Evolutionary conservation across 1,140 invertebrate species (phyloP).

Genomic region (Oncopodura yosiiana): DNA sequence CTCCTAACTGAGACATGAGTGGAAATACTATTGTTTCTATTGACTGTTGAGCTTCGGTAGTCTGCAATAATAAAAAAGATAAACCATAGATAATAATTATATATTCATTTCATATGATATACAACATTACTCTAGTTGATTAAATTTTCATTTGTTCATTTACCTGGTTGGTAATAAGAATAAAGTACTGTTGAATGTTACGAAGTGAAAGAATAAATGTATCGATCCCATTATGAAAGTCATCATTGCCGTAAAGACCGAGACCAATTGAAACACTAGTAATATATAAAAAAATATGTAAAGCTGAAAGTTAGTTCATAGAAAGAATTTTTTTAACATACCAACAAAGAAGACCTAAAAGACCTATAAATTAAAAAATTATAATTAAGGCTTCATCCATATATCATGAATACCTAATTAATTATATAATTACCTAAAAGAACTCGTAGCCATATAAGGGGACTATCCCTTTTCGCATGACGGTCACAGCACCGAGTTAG

Average conservation of each 20-base stretch:
- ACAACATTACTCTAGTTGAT: not conserved
- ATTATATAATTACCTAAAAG: constrained; percentile 67
- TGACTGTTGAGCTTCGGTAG: constrained; percentile 12
- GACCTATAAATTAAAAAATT: constrained; percentile 7
- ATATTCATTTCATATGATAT: no score
- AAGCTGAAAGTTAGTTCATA: not conserved
- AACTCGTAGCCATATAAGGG: constrained; percentile 73
- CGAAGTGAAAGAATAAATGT: constrained; percentile 65
- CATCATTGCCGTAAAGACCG: constrained; percentile 86
- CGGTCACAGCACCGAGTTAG: constrained; percentile 87
- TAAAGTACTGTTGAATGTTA: constrained; percentile 54
- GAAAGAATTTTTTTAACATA: not conserved
- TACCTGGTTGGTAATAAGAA: constrained; percentile 42
- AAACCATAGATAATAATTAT: not conserved
- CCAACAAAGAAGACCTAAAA: not conserved
- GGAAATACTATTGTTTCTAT: constrained; percentile 25
- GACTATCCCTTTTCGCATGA: constrained; percentile 69
- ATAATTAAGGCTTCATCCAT: no score
- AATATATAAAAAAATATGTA: constrained; percentile 25
- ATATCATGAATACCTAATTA: no score
- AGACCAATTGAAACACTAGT: constrained; percentile 47
- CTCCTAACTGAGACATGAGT: constrained; percentile 23
- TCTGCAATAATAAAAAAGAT: constrained; percentile 9
- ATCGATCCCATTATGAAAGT: constrained; percentile 77
- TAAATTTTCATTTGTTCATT: not conserved